phyloP scores from a whole-genome alignment of 2,797 vertebrate species.

The Lagodon rhomboides region DNA sequence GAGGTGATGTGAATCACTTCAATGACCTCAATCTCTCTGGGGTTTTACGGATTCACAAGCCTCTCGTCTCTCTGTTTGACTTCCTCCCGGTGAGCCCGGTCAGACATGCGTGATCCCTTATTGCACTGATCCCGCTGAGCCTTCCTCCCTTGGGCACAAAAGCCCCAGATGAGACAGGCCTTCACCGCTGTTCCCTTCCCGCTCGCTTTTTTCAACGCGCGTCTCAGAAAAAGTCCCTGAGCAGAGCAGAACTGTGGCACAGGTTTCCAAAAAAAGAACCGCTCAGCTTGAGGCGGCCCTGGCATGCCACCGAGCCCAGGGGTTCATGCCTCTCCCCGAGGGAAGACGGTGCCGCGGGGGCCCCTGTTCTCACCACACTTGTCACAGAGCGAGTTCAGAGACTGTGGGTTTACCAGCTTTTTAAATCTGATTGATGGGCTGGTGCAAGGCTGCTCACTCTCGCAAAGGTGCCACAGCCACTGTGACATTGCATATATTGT shows the following conservation, averaged over 20 bases:
- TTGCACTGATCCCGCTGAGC: conserved; percentile 54
- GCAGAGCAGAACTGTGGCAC: conserved; percentile 31
- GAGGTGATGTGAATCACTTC: conserved; percentile 49
- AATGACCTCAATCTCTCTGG: conserved; percentile 52
- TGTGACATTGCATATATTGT: neutral
- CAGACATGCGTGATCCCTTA: conserved; percentile 55
- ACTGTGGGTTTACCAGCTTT: conserved; percentile 9
- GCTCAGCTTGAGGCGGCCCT: conserved; percentile 26
- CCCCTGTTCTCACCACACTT: conserved; percentile 8
- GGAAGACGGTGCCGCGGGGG: conserved; percentile 21
- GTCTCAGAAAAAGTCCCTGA: conserved; percentile 43
- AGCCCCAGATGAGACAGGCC: conserved; percentile 50
- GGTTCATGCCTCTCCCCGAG: conserved; percentile 31
- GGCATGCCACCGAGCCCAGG: conserved; percentile 37
- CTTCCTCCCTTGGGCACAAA: conserved; percentile 44
- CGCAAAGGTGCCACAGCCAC: neutral
- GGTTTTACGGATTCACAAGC: conserved; percentile 61
- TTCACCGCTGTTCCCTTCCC: conserved; percentile 20
- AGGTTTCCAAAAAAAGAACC: conserved; percentile 52
- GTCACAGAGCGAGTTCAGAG: conserved; percentile 15
- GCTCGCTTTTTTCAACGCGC: conserved; percentile 23
- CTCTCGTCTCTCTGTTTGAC: conserved; percentile 50
- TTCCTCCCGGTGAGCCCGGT: conserved; percentile 51
- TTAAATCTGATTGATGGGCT: conserved; percentile 18
- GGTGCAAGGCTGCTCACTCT: neutral